A percentile compares a stretch with the other conserved stretches of the same genome.
phyloP scores from a whole-genome alignment of 2,113 vertebrate genomes.

The Nothoprocta pentlandii region DNA sequence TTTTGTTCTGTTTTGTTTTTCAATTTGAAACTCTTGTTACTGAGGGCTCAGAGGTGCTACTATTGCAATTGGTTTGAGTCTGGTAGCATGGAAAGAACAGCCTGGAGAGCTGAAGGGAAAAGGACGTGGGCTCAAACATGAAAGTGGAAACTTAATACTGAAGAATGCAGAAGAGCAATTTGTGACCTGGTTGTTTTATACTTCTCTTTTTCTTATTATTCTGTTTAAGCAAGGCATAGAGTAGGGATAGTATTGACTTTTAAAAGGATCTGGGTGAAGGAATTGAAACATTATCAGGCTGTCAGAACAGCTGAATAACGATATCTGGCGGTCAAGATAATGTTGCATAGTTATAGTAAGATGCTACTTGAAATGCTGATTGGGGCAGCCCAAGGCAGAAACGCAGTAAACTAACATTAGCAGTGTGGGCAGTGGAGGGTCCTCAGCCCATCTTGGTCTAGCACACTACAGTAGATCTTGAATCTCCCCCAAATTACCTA shows the following conservation, averaged over 20 bases:
- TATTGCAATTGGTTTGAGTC: background rate
- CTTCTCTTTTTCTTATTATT: no score
- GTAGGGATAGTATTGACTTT: background rate
- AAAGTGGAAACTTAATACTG: background rate
- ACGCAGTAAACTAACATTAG: background rate
- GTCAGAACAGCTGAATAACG: background rate
- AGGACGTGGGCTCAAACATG: background rate
- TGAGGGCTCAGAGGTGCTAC: background rate
- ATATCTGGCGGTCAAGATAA: background rate
- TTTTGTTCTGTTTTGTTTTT: no score
- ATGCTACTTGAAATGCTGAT: background rate
- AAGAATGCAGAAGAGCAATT: background rate
- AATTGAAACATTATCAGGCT: background rate
- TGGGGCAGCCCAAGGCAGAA: background rate
- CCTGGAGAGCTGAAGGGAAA: background rate
- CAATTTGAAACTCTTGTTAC: background rate
- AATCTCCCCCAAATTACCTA: background rate
- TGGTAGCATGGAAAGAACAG: background rate
- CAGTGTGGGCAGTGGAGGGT: background rate
- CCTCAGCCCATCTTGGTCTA: background rate
- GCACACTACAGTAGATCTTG: background rate
- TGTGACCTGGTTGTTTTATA: background rate
- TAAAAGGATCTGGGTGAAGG: background rate
- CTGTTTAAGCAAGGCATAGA: no score
- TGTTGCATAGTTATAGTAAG: background rate